phyloP scores from a whole-genome alignment of 2,113 vertebrate genomes.

The Neolamprologus brichardi region DNA sequence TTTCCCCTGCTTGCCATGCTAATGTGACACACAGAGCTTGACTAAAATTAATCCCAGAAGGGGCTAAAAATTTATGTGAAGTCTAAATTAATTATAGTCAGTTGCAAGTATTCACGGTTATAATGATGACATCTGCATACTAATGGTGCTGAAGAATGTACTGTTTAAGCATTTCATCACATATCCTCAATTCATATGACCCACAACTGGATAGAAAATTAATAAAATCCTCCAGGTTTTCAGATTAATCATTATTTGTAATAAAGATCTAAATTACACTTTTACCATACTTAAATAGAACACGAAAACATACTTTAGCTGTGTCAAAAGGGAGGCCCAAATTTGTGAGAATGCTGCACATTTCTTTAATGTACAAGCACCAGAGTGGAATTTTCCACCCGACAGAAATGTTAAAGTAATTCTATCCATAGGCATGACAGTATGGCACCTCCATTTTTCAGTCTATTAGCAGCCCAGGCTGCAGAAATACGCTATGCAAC shows the following conservation, averaged over 20 bases:
- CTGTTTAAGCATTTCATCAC: neutral
- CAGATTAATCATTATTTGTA: neutral
- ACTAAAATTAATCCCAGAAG: neutral
- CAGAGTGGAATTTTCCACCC: constrained; percentile 1
- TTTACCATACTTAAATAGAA: neutral
- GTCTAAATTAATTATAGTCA: constrained; percentile 1
- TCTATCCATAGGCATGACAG: constrained; percentile 17
- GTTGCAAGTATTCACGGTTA: neutral
- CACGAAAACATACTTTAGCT: neutral
- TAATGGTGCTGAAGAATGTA: neutral
- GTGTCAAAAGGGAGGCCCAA: neutral
- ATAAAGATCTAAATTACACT: neutral
- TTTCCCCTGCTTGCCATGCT: constrained; percentile 14
- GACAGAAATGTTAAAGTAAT: constrained; percentile 29
- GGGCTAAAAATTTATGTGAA: neutral
- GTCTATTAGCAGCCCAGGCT: constrained; percentile 34
- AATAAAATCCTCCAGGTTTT: neutral
- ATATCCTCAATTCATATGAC: neutral
- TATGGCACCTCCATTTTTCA: constrained; percentile 43
- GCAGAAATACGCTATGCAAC: constrained; percentile 14
- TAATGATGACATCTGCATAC: neutral
- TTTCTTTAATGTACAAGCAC: neutral
- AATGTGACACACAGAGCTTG: constrained; percentile 22
- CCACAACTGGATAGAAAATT: neutral
- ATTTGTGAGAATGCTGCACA: neutral